Evolutionary conservation across 2,113 vertebrate genomes (phyloP).

Genomic region (Psittacus erithacus): DNA sequence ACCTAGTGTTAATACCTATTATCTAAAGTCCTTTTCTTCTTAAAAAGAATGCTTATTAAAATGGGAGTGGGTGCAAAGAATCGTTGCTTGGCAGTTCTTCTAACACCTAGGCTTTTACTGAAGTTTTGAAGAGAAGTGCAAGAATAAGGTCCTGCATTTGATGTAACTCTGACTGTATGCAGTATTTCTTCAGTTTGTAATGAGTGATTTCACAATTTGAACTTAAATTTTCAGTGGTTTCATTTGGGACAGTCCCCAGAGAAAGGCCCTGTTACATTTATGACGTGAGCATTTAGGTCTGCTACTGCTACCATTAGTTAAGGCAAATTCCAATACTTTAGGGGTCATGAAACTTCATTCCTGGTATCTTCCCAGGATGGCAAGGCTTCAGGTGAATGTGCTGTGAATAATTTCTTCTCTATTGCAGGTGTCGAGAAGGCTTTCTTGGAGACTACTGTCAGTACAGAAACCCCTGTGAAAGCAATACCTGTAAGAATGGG

Average conservation of each 20-base stretch:
- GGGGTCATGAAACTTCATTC: background rate
- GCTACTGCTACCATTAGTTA: background rate
- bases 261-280: background rate
- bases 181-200: background rate
- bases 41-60: background rate
- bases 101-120: background rate
- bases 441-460: slow-evolving; percentile 93
- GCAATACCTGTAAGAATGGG: slow-evolving; percentile 84
- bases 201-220: background rate
- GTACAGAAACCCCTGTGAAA: slow-evolving; percentile 87
- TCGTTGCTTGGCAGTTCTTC: background rate
- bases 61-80: background rate
- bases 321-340: background rate
- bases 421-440: slow-evolving; percentile 84
- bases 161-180: background rate
- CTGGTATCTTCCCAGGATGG: background rate
- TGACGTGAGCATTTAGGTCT: background rate
- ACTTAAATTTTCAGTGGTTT: background rate
- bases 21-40: background rate
- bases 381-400: background rate
- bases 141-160: background rate
- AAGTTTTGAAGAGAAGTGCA: background rate
- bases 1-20: background rate
- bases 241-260: background rate
- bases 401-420: background rate